Conservation (phyloP, 2,888 invertebrate genomes). For the Trichopoda pennipes region DNA sequence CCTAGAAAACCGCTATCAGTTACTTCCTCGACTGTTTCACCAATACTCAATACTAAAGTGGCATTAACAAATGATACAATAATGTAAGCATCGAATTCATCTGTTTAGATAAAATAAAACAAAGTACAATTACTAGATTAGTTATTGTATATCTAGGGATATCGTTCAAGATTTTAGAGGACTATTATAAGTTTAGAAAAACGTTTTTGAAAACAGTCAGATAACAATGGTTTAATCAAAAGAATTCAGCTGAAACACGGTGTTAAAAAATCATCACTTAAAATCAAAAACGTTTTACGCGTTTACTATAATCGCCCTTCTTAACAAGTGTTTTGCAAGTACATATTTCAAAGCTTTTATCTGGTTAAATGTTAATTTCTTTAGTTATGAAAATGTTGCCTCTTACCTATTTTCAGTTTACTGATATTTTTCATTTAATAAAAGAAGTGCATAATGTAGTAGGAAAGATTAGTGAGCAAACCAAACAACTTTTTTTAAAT, state of each 20-base stretch:
- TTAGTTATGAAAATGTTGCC: slow-evolving; percentile 73
- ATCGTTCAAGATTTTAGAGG: background rate
- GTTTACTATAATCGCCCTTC: background rate
- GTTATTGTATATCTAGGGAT: background rate
- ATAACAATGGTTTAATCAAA: slow-evolving; percentile 77
- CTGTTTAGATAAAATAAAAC: slow-evolving; percentile 82
- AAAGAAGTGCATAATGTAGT: slow-evolving; percentile 55
- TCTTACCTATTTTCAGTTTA: slow-evolving; percentile 78
- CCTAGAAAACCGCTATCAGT: slow-evolving; percentile 99
- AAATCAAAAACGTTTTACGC: slow-evolving; percentile 71
- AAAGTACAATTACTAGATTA: background rate
- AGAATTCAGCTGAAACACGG: slow-evolving; percentile 85
- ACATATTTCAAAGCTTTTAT: slow-evolving; percentile 73
- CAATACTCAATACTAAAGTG: slow-evolving; percentile 98
- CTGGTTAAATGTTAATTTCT: slow-evolving; percentile 66
- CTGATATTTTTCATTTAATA: slow-evolving; percentile 51
- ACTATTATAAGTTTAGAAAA: slow-evolving; percentile 9
- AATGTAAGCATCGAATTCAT: slow-evolving; percentile 99
- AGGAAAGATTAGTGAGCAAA: slow-evolving; percentile 58
- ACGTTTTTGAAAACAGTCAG: slow-evolving; percentile 76
- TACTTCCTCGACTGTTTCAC: slow-evolving; percentile 99
- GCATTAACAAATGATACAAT: slow-evolving; percentile 99
- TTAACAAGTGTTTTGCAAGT: background rate
- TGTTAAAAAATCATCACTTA: slow-evolving; percentile 79
- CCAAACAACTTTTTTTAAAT: slow-evolving; percentile 42